phyloP scores from a whole-genome alignment of 1,140 invertebrate species.

The Diuraphis noxia region DNA sequence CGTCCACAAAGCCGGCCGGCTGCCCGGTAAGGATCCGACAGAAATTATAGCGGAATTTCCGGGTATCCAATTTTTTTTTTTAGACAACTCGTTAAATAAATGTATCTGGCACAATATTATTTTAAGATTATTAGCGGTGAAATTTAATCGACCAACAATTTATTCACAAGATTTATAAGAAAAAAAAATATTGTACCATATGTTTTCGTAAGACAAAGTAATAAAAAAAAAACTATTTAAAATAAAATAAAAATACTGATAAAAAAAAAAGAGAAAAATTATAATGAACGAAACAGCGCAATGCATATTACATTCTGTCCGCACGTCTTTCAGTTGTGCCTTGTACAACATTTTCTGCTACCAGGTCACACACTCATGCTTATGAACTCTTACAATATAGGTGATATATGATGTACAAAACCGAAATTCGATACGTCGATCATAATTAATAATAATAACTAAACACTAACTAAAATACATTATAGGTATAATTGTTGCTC shows the following conservation, averaged over 20 bases:
- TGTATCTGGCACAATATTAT: neutral
- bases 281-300: neutral
- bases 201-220: neutral
- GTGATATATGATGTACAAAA: neutral
- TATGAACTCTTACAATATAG: neutral
- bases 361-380: neutral
- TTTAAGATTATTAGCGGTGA: neutral
- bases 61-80: neutral
- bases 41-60: neutral
- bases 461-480: too few species aligned
- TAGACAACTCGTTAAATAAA: neutral
- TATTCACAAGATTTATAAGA: neutral
- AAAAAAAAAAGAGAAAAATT: neutral
- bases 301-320: neutral
- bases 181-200: neutral
- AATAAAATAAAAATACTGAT: conserved; percentile 8
- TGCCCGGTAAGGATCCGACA: neutral
- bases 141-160: neutral
- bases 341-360: conserved; percentile 24
- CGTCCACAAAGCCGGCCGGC: neutral
- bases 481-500: neutral
- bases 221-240: neutral
- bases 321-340: neutral
- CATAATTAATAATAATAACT: neutral
- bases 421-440: neutral